phyloP scores from a whole-genome alignment of 2,888 invertebrate genomes.

The Scaptomyza flava region DNA sequence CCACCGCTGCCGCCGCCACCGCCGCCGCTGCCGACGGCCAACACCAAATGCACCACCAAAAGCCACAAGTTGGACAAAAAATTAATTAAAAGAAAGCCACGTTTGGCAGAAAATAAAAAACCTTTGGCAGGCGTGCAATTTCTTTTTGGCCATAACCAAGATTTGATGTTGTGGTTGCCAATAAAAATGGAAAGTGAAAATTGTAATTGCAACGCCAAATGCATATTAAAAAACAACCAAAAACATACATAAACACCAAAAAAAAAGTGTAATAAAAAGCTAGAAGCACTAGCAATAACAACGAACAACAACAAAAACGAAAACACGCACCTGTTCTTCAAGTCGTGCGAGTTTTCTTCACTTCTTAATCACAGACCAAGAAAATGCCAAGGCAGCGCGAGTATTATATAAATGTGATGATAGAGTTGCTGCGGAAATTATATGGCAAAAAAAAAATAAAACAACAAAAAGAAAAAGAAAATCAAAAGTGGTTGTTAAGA shows the following conservation, averaged over 20 bases:
- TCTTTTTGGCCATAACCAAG: slow-evolving; percentile 74
- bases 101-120: slow-evolving; percentile 28
- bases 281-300: slow-evolving; percentile 54
- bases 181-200: slow-evolving; percentile 80
- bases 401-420: slow-evolving; percentile 73
- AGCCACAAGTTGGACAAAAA: not conserved
- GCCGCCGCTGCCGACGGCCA: slow-evolving; percentile 67
- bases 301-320: slow-evolving; percentile 3
- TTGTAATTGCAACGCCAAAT: slow-evolving; percentile 67
- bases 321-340: slow-evolving; percentile 69
- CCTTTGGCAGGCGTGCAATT: slow-evolving; percentile 74
- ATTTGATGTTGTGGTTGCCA: slow-evolving; percentile 69
- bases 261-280: slow-evolving; percentile 64
- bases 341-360: slow-evolving; percentile 68
- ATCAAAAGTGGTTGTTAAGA: slow-evolving; percentile 53
- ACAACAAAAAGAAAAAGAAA: slow-evolving; percentile 19
- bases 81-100: slow-evolving; percentile 18
- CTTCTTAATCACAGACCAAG: slow-evolving; percentile 57
- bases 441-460: slow-evolving; percentile 33
- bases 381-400: slow-evolving; percentile 28
- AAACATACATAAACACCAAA: not conserved
- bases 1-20: slow-evolving; percentile 29
- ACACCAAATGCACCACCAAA: slow-evolving; percentile 24
- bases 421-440: slow-evolving; percentile 60
- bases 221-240: slow-evolving; percentile 70